phyloP scores from a whole-genome alignment of 2,797 vertebrate genomes.

The Meda fulgida region DNA sequence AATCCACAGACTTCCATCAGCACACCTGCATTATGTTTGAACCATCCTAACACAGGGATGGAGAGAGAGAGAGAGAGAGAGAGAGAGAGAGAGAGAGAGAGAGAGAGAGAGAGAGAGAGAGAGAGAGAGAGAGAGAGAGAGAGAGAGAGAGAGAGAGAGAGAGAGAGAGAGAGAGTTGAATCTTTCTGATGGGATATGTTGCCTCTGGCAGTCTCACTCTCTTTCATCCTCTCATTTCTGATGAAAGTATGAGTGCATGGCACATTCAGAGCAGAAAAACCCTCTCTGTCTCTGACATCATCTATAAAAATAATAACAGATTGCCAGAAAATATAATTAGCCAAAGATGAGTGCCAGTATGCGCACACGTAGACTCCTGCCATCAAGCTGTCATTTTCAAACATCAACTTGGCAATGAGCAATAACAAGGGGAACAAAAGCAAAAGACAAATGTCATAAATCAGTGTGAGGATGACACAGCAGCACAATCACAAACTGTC shows the following conservation, averaged over 20 bases:
- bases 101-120: neutral
- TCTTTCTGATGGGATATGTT: neutral
- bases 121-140: neutral
- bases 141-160: neutral
- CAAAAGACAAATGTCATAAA: constrained; percentile 12
- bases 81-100: neutral
- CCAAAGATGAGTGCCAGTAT: constrained; percentile 14
- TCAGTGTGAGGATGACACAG: constrained; percentile 29
- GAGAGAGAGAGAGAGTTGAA: neutral
- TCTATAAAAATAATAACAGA: constrained; percentile 40
- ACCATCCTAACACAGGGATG: neutral
- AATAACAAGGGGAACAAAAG: constrained; percentile 15
- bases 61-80: neutral
- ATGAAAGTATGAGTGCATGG: constrained; percentile 1
- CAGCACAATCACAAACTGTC: constrained; percentile 29
- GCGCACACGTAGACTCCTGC: neutral
- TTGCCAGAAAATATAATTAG: constrained; percentile 23
- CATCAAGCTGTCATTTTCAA: constrained; percentile 14
- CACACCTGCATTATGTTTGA: constrained; percentile 7
- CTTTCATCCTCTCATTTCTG: constrained; percentile 22
- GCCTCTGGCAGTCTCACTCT: neutral
- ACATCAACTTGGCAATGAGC: constrained; percentile 20
- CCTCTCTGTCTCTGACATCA: constrained; percentile 28
- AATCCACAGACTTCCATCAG: neutral
- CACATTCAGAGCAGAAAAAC: neutral